phyloP scores from a whole-genome alignment of 2,113 vertebrate species.

The Callaeas wilsoni region DNA sequence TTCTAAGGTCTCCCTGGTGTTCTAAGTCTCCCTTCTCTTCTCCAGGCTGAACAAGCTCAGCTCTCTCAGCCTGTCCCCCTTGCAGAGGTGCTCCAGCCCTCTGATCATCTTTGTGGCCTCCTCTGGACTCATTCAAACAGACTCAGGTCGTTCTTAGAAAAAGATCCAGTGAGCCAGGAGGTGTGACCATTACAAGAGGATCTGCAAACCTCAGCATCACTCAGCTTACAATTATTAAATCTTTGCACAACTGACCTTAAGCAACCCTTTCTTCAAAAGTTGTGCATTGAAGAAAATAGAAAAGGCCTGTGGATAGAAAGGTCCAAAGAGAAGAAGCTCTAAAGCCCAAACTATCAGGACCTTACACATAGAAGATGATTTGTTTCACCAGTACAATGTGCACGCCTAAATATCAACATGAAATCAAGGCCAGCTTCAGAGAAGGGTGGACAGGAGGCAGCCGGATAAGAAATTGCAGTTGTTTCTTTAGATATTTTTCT shows the following conservation, averaged over 20 bases:
- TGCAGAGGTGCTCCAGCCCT: not conserved
- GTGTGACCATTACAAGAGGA: fast-evolving
- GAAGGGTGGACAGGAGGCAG: not conserved
- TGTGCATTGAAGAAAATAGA: not conserved
- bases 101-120: not conserved
- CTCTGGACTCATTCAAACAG: not conserved
- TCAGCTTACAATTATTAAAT: not conserved
- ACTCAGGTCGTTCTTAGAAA: not conserved
- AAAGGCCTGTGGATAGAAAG: not conserved
- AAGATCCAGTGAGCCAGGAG: not conserved
- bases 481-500: not conserved
- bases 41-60: not conserved
- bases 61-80: not conserved
- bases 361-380: not conserved
- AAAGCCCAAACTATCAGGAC: not conserved
- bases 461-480: not conserved
- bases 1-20: not conserved
- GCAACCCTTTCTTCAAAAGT: not conserved
- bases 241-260: not conserved
- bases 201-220: not conserved
- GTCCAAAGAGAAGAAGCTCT: not conserved
- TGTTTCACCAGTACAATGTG: not conserved
- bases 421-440: not conserved
- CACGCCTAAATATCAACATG: not conserved
- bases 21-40: not conserved